Evolutionary conservation across 2,888 invertebrate species (phyloP).

Genomic region (Omphaloscelis lunosa): DNA sequence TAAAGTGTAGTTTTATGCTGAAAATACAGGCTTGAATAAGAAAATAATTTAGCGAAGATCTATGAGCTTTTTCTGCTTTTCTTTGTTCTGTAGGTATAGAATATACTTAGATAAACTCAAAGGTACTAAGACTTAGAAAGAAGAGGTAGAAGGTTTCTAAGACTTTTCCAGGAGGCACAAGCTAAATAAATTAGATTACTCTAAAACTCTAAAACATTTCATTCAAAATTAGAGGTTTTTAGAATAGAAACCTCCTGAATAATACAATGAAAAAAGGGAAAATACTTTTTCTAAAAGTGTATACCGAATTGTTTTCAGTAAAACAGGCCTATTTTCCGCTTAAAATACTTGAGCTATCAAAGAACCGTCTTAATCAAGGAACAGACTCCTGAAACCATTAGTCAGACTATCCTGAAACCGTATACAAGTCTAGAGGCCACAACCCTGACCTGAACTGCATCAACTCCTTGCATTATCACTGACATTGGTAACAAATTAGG

Average conservation of each 20-base stretch:
- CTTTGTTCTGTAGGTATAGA: background rate
- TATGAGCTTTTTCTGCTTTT: background rate
- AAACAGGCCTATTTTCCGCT: background rate
- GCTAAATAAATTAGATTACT: background rate
- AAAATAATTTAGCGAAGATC: background rate
- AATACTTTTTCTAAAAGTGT: background rate
- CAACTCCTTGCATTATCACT: conserved; percentile 68
- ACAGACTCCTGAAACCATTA: background rate
- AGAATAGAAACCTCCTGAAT: background rate
- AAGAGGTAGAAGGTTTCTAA: no score
- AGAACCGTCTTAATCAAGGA: background rate
- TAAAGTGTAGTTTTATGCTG: background rate
- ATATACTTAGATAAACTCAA: background rate
- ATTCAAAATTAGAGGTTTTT: background rate
- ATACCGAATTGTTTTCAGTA: background rate
- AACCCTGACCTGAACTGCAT: conserved; percentile 69
- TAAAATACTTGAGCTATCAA: background rate
- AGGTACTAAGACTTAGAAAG: no score
- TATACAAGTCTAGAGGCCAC: conserved; percentile 42
- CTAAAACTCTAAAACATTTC: background rate
- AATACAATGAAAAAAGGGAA: no score
- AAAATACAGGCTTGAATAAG: background rate
- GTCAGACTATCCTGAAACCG: background rate
- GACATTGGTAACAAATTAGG: conserved; percentile 75
- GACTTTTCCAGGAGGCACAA: background rate